Percentiles rank a stretch among this genome's conserved stretches.
phyloP scores from a whole-genome alignment of 2,797 vertebrate genomes.

The Cirrhinus molitorella region DNA sequence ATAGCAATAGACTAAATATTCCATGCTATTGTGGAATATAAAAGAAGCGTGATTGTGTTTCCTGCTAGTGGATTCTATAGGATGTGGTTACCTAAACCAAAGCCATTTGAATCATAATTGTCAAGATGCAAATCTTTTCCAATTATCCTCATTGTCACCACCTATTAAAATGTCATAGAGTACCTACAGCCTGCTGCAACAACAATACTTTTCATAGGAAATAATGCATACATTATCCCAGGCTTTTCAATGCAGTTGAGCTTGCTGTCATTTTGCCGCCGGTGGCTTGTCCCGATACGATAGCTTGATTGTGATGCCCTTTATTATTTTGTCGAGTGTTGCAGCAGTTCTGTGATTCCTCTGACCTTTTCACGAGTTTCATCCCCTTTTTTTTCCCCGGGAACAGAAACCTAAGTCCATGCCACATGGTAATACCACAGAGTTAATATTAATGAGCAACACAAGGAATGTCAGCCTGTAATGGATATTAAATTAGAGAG shows the following conservation, averaged over 20 bases:
- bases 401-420: conserved; percentile 65
- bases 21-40: not conserved
- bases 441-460: conserved; percentile 78
- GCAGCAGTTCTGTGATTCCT: conserved; percentile 74
- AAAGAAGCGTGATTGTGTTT: conserved; percentile 10
- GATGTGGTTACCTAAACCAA: conserved; percentile 35
- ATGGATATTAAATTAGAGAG: conserved; percentile 74
- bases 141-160: conserved; percentile 62
- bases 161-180: conserved; percentile 64
- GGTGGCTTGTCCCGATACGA: conserved; percentile 69
- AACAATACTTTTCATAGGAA: conserved; percentile 66
- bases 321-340: conserved; percentile 77
- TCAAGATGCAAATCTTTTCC: conserved; percentile 62
- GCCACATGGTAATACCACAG: conserved; percentile 60
- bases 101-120: conserved; percentile 56
- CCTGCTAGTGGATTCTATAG: not conserved
- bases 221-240: conserved; percentile 65
- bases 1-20: not conserved
- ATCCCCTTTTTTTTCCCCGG: conserved; percentile 47
- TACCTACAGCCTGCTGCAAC: conserved; percentile 56
- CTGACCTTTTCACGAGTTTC: conserved; percentile 77
- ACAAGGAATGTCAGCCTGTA: conserved; percentile 73
- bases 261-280: conserved; percentile 71
- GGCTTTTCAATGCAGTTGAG: conserved; percentile 61
- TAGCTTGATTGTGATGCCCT: conserved; percentile 80